Conservation (phyloP, 92 coral and sea anemone genomes). For the Umimayanthus chanpuru region DNA sequence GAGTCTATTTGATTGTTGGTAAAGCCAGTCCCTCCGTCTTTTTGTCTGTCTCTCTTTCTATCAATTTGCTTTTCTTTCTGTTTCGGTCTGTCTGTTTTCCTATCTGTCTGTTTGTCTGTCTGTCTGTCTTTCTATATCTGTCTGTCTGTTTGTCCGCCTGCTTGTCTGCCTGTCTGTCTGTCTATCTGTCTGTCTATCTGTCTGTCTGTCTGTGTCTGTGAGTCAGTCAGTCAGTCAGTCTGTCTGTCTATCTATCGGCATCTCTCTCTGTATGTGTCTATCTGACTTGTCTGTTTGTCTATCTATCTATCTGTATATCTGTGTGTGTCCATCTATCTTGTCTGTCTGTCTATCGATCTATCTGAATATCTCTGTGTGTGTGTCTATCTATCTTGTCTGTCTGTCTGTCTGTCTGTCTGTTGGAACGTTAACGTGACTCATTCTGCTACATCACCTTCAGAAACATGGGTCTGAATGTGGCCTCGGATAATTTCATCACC, state of each 20-base stretch:
- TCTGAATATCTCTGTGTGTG: too few relatives aligned
- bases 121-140: neutral
- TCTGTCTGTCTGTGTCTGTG: too few relatives aligned
- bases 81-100: too few relatives aligned
- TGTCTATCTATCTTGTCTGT: too few relatives aligned
- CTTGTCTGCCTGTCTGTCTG: too few relatives aligned
- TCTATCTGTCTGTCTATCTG: too few relatives aligned
- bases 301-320: neutral
- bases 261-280: neutral
- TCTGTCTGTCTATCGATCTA: neutral
- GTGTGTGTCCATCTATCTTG: too few relatives aligned
- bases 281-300: neutral
- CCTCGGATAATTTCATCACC: slow-evolving; percentile 92
- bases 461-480: slow-evolving; percentile 93
- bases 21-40: neutral
- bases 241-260: neutral
- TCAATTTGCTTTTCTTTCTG: too few relatives aligned
- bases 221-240: too few relatives aligned
- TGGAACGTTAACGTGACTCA: neutral
- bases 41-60: neutral
- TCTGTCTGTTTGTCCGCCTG: neutral
- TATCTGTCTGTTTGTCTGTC: neutral
- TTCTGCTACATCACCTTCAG: slow-evolving; percentile 66
- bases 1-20: neutral
- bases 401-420: neutral